Base-by-base conservation (phyloP, 2,113 vertebrate species). In the Centropus bengalensis region DNA sequence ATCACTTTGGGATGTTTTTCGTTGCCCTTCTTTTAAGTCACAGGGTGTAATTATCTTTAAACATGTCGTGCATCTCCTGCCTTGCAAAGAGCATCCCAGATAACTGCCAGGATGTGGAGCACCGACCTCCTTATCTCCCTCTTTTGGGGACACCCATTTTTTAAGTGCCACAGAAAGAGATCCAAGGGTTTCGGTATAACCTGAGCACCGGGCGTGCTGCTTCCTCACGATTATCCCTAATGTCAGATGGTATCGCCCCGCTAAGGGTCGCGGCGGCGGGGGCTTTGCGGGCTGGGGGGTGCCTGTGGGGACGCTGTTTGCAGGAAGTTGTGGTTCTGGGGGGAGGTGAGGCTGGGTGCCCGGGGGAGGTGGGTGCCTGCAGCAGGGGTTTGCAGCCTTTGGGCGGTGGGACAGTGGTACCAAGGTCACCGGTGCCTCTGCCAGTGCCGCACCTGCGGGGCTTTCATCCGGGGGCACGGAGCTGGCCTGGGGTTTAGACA, bases 191-290 rank as follows among this genome's bases (percentile, higher is more conserved):
- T 86, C 32, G 44, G 0, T 69, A 27, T 38, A 30, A 55, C 44
- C 32, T n/a, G 27, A 70, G 60, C 0, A 0, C 51, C 42, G 38
- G 11, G 2, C 4, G 0, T 2, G 5, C 49, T 71, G 82, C 30
- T 79, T 77, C 6, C 81, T 80, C 26, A 14, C 79, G 11, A 9
- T 51, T 28, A 80, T 69, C 63, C 62, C 10, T 87, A 32, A 45
- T 82, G 91, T 47, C 9, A 40, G 75, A 24, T 62, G 44, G 3
- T 40, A 13, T 91, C 77, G 69, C 30, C 49, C 58, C n/a, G 3
- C 4, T 33, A 18, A 6, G 74, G 52, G 28, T 38, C 0, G 1
- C 8, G 8, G 30, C 5, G 36, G 15, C 3, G 26, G n/a, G 20
- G 1, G 58, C 36, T 16, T 18, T 17, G 55, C 32, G 82, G 42